phyloP scores from a whole-genome alignment of 92 coral and sea anemone species.

The Actinernus sp. region DNA sequence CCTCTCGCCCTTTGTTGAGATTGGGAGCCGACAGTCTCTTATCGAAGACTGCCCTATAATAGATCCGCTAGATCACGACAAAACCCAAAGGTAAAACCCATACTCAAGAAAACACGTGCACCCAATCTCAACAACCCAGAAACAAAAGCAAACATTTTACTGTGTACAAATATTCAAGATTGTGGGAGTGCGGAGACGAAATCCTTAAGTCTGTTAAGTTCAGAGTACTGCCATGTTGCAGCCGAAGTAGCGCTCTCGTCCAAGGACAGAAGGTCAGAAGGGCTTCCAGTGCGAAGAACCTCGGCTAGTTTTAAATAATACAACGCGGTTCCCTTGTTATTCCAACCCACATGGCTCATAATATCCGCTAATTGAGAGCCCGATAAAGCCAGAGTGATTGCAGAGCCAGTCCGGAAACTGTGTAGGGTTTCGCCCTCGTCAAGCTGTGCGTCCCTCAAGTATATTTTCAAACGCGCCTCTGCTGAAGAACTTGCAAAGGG shows the following conservation, averaged over 20 bases:
- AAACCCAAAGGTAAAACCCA: background rate
- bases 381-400: conserved; percentile 59
- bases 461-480: conserved; percentile 42
- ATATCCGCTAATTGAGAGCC: conserved; percentile 49
- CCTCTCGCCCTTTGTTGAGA: conserved; percentile 29
- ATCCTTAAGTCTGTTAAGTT: conserved; percentile 42
- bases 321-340: conserved; percentile 27
- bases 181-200: conserved; percentile 40
- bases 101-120: too few species aligned
- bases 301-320: conserved; percentile 62
- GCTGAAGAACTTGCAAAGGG: conserved; percentile 58
- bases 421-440: conserved; percentile 69
- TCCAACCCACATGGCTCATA: conserved; percentile 76
- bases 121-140: conserved; percentile 27
- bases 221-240: conserved; percentile 21
- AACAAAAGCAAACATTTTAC: too few species aligned
- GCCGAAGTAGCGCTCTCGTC: conserved; percentile 7
- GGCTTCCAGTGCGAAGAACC: conserved; percentile 52
- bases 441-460: conserved; percentile 42
- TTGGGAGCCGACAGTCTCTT: conserved; percentile 28
- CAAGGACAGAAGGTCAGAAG: conserved; percentile 50
- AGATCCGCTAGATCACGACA: background rate
- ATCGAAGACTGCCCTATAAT: background rate
- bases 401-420: conserved; percentile 63
- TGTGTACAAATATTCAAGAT: background rate